Conservation (phyloP, 2,113 vertebrate genomes). For the Arvicanthis niloticus region DNA sequence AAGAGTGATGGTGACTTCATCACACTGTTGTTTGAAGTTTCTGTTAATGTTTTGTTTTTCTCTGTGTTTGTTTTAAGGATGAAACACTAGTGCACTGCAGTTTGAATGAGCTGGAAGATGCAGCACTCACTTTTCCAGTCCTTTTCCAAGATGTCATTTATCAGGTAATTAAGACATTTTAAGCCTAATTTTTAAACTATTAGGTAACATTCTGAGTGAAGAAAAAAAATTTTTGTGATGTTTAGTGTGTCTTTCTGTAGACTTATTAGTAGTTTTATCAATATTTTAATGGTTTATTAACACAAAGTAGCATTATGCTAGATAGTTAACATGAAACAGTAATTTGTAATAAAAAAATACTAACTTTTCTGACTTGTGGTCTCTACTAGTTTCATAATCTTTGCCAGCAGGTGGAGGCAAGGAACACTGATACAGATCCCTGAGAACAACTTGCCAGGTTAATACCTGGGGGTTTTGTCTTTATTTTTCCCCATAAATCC, state of each 20-base stretch:
- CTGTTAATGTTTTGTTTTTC: constrained; percentile 35
- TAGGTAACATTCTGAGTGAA: constrained; percentile 63
- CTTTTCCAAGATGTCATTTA: constrained; percentile 99
- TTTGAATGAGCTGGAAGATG: constrained; percentile 98
- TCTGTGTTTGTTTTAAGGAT: constrained; percentile 88
- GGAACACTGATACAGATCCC: constrained; percentile 65
- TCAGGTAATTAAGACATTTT: constrained; percentile 89
- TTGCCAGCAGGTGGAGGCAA: constrained; percentile 82
- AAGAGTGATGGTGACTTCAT: background rate
- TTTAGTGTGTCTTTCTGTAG: constrained; percentile 64
- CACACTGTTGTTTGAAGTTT: constrained; percentile 26
- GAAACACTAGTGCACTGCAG: constrained; percentile 99
- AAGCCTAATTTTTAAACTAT: constrained; percentile 63
- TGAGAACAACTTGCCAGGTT: constrained; percentile 57
- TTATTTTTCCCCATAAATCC: background rate
- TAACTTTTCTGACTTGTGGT: constrained; percentile 35
- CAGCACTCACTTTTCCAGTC: constrained; percentile 98
- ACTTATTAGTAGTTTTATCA: constrained; percentile 61
- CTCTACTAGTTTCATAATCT: constrained; percentile 68
- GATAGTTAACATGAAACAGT: constrained; percentile 18
- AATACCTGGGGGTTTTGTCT: constrained; percentile 20
- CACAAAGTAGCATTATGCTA: background rate
- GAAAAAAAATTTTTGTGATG: constrained; percentile 41
- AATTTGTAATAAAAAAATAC: constrained; percentile 13
- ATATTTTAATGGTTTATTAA: constrained; percentile 48